These are phyloP conservation scores for Coracopsis vasa DNA, from an alignment of 2,113 vertebrate species.

Conservation along the genomic window DNA sequence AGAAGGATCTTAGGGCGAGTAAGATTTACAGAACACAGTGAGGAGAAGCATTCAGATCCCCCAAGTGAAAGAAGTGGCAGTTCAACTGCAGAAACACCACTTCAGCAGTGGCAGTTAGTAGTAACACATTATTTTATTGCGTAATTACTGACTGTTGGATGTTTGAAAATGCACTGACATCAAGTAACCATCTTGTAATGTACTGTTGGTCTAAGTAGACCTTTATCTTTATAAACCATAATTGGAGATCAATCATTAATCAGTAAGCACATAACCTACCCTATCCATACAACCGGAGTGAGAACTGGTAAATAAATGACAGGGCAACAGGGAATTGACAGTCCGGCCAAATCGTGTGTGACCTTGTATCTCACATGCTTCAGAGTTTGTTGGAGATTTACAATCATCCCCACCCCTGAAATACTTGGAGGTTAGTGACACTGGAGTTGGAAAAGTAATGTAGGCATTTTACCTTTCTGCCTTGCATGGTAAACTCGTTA, in stretches of 20 bases:
- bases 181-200: not conserved
- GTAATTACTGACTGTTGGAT: not conserved
- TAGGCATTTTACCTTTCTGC: not conserved
- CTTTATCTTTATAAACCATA: not conserved
- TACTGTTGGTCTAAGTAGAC: not conserved
- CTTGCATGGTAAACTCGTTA: not conserved
- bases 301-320: not conserved
- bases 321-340: not conserved
- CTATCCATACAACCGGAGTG: not conserved
- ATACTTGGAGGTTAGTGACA: not conserved
- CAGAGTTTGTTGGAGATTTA: not conserved
- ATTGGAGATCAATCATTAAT: not conserved
- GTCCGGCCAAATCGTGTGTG: not conserved
- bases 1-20: not conserved
- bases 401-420: not conserved
- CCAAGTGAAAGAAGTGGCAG: not conserved
- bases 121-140: not conserved
- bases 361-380: not conserved
- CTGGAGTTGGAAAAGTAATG: not conserved
- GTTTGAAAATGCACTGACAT: not conserved
- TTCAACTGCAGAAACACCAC: not conserved
- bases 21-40: not conserved
- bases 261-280: not conserved
- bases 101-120: not conserved
- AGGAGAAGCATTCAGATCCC: not conserved